Base-by-base conservation (phyloP, 2,797 vertebrate genomes). In the Danio tinwini region DNA sequence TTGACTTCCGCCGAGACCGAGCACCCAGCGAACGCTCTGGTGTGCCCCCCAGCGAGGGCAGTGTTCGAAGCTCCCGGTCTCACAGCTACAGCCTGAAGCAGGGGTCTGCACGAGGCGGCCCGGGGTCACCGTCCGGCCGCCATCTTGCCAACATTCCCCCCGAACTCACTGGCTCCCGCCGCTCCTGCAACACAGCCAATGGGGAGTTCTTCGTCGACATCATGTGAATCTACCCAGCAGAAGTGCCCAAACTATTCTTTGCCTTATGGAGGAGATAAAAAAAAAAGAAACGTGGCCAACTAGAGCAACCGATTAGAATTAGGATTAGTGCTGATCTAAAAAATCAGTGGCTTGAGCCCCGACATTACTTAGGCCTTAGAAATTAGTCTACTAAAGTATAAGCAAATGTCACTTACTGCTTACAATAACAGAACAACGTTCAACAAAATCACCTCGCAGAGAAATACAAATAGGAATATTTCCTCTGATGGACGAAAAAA, bases 121-220 rank as follows among this genome's bases (percentile, higher is more conserved):
- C 98, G 0, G 97, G 97, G 21, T 97, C 97, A 0, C 97, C 96
- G 0, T 96, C 95, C 0, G 94, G 95, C 88, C 95, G 96, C 70
- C 97, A 96, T 90, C 93, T 99, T 82, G 89, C 93, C 82, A 93
- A 96, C 0, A 96, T 97, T 89, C 97, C 98, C 86, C 95, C 97
- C 0, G 97, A 99, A 95, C 95, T 99, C 89, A 97, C 96, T 4
- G 97, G 94, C 85, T 99, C 98, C 80, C 97, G 98, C 90, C 97
- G 98, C 93, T 99, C 98, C 82, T 96, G 99, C 93, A 96, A 96
- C 91, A 96, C 98, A 17, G 97, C 99, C 84, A 96, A 97, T 63
- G 98, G 98, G 91, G 98, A 99, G 92, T 99, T 98, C 92, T 99
- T 99, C 89, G 97, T 99, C 74, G 98, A 99, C 91, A 97, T 99